Evolutionary conservation across 2,888 invertebrate genomes (phyloP).

Genomic region (Acanthosepion pharaonis): DNA sequence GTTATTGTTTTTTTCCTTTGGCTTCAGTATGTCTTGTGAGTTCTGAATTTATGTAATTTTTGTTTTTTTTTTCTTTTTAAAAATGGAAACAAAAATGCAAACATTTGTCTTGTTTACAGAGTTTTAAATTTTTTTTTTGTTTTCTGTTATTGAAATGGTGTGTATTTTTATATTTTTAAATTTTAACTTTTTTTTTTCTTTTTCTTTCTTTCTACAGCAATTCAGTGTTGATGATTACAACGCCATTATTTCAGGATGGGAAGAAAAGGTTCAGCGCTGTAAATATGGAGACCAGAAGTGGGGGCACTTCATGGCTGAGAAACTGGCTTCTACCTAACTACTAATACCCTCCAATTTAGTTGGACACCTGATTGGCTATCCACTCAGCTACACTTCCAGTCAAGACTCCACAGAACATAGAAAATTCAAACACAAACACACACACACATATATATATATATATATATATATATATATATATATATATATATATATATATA

Average conservation of each 20-base stretch:
- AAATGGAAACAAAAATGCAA: not conserved
- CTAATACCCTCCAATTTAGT: too few relatives aligned
- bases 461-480: too few relatives aligned
- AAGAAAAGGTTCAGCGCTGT: slow-evolving; percentile 66
- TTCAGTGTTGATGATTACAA: slow-evolving; percentile 77
- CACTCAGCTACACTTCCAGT: not conserved
- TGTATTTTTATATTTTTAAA: too few relatives aligned
- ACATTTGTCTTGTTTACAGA: not conserved
- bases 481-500: too few relatives aligned
- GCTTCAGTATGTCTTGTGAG: too few relatives aligned
- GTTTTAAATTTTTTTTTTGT: too few relatives aligned
- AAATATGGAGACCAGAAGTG: slow-evolving; percentile 68
- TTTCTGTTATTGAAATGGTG: too few relatives aligned
- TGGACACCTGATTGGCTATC: not conserved
- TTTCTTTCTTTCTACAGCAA: slow-evolving; percentile 68
- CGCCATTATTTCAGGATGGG: slow-evolving; percentile 76
- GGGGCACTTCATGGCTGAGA: slow-evolving; percentile 71
- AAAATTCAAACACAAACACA: not conserved
- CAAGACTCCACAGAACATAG: not conserved
- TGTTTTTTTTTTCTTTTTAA: not conserved
- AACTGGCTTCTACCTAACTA: slow-evolving; percentile 49
- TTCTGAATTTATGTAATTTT: not conserved
- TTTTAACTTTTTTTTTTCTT: not conserved
- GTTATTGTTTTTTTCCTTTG: too few relatives aligned
- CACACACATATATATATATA: not conserved